Base-by-base conservation (phyloP, 2,797 vertebrate genomes). In the Phylloscopus collybita region DNA sequence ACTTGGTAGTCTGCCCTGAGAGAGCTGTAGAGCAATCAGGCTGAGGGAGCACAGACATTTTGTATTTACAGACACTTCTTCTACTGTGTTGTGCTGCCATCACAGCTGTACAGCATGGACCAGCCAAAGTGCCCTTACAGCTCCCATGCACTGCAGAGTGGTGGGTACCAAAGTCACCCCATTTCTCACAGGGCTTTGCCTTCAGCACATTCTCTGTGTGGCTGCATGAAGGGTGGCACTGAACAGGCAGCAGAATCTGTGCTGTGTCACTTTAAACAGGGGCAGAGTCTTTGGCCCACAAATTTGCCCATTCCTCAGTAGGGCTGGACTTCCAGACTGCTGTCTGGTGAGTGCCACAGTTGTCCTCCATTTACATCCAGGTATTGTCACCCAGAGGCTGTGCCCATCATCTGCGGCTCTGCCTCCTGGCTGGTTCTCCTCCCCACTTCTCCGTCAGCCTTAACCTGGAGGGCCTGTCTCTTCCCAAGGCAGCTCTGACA, bases 201-300 rank as follows among this genome's bases (percentile, higher is more conserved):
- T 50, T 40, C 34, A 21, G 40, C 51, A 29, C 8, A 0, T 29
- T 67, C n/a, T 5, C 32, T 16, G 49, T 7, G 22, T 67, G 71
- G 26, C 53, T 47, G 44, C 21, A 4, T 17, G 56, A 57, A 47
- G 54, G 19, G 30, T n/a, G 17, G 30, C 23, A 6, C 47, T 23
- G 47, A 29, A 5, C 10, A 47, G 38, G 38, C 56, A 56, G 30
- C 57, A n/a, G 40, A 59, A 17, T 27, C 13, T 10, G 20, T 16
- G 19, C 42, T 16, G 18, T 3, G 1, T 18, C 1, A 0, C 74
- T 75, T 45, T n/a, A 61, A 72, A 47, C 0, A 0, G 32, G 13
- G 32, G 1, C 30, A 16, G 5, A 36, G 6, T 4, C 51, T 80
- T 30, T 59, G 56, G 27, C 14, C 34, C 67, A n/a, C 42, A 56